Evolutionary conservation across 2,888 invertebrate species (phyloP).

Genomic region (Tillus elongatus): DNA sequence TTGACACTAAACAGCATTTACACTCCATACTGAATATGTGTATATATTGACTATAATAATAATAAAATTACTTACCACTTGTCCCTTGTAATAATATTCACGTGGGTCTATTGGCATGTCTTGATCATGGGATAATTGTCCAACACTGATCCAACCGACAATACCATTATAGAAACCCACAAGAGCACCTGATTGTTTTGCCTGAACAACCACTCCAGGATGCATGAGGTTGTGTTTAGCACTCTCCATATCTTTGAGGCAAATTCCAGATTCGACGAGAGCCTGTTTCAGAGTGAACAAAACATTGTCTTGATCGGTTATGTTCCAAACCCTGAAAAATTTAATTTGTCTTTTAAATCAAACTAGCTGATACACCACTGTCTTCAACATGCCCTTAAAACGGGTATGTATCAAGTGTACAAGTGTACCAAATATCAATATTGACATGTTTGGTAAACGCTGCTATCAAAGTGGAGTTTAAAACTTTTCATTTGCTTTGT

Average conservation of each 20-base stretch:
- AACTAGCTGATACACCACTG: no score
- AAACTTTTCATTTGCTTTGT: no score
- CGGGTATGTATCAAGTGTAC: no score
- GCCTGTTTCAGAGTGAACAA: slow-evolving; percentile 58
- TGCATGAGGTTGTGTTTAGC: slow-evolving; percentile 46
- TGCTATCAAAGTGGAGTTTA: no score
- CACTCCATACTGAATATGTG: no score
- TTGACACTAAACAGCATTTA: no score
- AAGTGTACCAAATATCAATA: no score
- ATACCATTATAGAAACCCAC: slow-evolving; percentile 53
- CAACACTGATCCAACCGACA: slow-evolving; percentile 46
- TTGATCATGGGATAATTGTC: slow-evolving; percentile 39
- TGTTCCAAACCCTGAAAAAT: slow-evolving; percentile 44
- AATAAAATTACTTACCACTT: slow-evolving; percentile 44
- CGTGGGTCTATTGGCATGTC: no score
- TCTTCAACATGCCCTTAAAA: no score
- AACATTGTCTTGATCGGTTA: slow-evolving; percentile 43
- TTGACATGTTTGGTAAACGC: no score
- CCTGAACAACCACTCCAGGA: slow-evolving; percentile 48
- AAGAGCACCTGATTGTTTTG: slow-evolving; percentile 44
- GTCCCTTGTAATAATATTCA: slow-evolving; percentile 51
- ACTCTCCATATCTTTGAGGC: slow-evolving; percentile 45
- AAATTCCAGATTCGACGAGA: slow-evolving; percentile 48
- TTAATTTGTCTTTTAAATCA: no score
- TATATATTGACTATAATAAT: no score